Evolutionary conservation across 2,113 vertebrate species (phyloP).

Genomic region (Malurus elegans): DNA sequence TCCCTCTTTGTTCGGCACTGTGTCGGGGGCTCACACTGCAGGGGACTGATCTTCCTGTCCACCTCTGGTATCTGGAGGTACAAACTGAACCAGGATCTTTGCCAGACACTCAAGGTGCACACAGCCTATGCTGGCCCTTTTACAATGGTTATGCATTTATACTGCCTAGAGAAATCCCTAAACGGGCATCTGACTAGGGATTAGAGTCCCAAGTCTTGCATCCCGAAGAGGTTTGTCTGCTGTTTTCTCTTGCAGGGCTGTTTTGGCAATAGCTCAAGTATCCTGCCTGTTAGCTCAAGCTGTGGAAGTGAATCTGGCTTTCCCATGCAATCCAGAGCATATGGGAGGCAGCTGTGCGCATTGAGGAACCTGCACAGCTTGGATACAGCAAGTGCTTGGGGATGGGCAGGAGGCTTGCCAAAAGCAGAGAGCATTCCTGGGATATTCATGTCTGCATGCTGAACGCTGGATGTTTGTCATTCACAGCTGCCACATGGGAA

Average conservation of each 20-base stretch:
- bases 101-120: background rate
- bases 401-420: background rate
- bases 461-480: background rate
- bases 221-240: background rate
- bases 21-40: rapidly evolving
- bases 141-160: background rate
- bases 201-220: background rate
- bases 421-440: background rate
- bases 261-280: constrained; percentile 4
- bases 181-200: background rate
- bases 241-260: background rate
- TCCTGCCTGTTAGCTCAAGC: background rate
- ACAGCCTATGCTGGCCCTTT: background rate
- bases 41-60: rapidly evolving
- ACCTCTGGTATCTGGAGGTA: background rate
- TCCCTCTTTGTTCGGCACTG: background rate
- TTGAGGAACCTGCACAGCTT: constrained; percentile 8
- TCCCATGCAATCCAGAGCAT: background rate
- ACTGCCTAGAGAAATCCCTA: background rate
- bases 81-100: background rate
- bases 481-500: background rate
- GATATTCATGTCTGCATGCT: background rate
- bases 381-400: constrained; percentile 9
- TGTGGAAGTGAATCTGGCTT: background rate
- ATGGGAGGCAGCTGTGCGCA: constrained; percentile 13